Evolutionary conservation across 2,888 invertebrate genomes (phyloP).

Genomic region (Dynastes maya): DNA sequence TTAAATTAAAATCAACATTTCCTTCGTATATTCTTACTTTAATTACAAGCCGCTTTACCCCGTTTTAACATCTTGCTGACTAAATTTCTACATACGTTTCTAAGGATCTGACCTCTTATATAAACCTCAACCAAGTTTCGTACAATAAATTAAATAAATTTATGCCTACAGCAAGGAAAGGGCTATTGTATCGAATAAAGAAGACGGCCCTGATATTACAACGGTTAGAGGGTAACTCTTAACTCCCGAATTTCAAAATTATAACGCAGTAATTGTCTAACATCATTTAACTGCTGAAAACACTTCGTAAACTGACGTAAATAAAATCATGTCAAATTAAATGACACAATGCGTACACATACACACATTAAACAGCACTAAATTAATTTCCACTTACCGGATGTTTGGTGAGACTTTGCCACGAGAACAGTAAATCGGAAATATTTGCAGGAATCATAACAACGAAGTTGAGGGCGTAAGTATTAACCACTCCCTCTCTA

Average conservation of each 20-base stretch:
- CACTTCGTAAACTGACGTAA: not conserved
- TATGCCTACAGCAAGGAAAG: not conserved
- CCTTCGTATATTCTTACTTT: too few relatives aligned
- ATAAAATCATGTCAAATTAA: slow-evolving; percentile 1
- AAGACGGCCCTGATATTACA: slow-evolving; percentile 8
- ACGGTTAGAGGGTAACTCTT: not conserved
- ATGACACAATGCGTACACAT: not conserved
- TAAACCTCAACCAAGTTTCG: not conserved
- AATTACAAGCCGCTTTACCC: too few relatives aligned
- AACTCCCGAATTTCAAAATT: slow-evolving; percentile 4
- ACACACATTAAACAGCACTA: not conserved
- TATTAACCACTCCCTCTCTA: slow-evolving; percentile 86
- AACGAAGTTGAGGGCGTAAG: slow-evolving; percentile 88
- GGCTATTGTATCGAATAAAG: not conserved
- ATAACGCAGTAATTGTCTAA: not conserved
- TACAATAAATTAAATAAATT: not conserved
- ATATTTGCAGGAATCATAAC: slow-evolving; percentile 87
- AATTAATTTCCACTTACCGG: slow-evolving; percentile 75
- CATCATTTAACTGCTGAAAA: slow-evolving; percentile 2
- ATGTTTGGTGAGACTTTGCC: slow-evolving; percentile 84
- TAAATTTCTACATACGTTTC: too few relatives aligned
- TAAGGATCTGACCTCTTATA: too few relatives aligned
- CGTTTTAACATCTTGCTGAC: too few relatives aligned
- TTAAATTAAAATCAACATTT: too few relatives aligned
- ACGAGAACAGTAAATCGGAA: slow-evolving; percentile 87